Base-by-base conservation (phyloP, 2,888 invertebrate species). In the Drosophila maculinotata region DNA sequence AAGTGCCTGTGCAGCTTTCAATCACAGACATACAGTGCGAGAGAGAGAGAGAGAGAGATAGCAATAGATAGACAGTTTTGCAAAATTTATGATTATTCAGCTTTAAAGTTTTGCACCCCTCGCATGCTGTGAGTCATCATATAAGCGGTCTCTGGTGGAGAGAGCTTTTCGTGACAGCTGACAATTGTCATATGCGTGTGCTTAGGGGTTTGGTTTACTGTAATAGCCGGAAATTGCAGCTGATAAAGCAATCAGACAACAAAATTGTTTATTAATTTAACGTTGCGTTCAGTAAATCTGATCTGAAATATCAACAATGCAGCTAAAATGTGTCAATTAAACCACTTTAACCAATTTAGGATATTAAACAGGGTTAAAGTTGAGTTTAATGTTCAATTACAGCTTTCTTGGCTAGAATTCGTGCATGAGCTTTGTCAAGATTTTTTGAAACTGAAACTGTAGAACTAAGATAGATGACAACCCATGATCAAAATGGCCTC, bases 101-200 rank as follows among this genome's bases (percentile, higher is more conserved):
- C 65, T 65, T 70, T 69, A 69, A 72, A 60, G 30, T 49, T 57
- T 54, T 30, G 36, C 54, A 51, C 25, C 38, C 38, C 42, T 30
- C 20, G 20, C 20, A 20, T 20, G 2, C 14, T 30, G 36, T 53
- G 52, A 60, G 35, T 65, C 77, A 73, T 57, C 65, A 33, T 23
- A 7, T 7, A 17, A 49, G 53, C 12, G 39, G 36, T 25, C 6
- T 33, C 14, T 4, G 54, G 36, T 9, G 10, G 20, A 3, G 64
- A n/a, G n/a, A n/a, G 63, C 74, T 53, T 60, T 74, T 54, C 85
- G 81, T 79, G 79, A 73, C 83, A 76, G 49, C 60, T 64, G 69
- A 66, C 81, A 79, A 84, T 84, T 77, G 78, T 41, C 52, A 38
- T 17, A 52, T 49, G 5, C 42, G 17, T 36, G n/a, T 20, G 20